Evolutionary conservation across 2,888 invertebrate species (phyloP), one percentile per base, ranked within the genome.

Genomic region (Hydrotaea diabolus): DNA sequence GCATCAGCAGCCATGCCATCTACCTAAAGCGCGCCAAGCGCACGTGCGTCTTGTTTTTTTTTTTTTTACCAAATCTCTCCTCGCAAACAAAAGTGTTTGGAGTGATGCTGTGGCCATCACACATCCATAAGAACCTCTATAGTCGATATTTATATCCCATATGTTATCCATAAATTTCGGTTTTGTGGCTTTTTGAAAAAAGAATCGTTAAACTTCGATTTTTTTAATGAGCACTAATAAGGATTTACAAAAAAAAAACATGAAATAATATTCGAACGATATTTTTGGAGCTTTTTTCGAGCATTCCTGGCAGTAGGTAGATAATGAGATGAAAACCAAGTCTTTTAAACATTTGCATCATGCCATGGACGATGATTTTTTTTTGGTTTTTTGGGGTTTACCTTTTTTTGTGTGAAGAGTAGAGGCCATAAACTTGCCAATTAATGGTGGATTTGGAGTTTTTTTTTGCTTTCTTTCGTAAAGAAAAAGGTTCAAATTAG

Each of bases 11-110:
- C 15, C 57, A 53, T 82, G 3, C 49, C 43, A 31, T 39, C 26
- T 62, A 21, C 17, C 77, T 77, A 80, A 72, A 81, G 80, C 79
- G 82, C 39, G 85, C 77, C 77, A 80, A 81, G 83, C 84, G 78
- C 87, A 87, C 87, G 87, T 87, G 87, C 85, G 80, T 36, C 82
- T 84, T n/a, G n/a, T n/a, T n/a, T n/a, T n/a, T n/a, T n/a, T n/a
- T n/a, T 74, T 84, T 82, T 36, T 78, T 72, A 76, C 72, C 82
- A 23, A 43, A 66, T 43, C 39, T 66, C 15, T 9, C 36, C 8
- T 7, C 17, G 53, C n/a, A 2, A 53, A 17, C 53, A 15, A 66
- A 66, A 21, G 1, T n/a, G 71, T 66, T 69, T 77, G 80, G 21
- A 9, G 39, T 39, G 83, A 84, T 80, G 83, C 77, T 80, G 75